phyloP scores from a whole-genome alignment of 2,888 invertebrate genomes.

The Microchrysa polita region DNA sequence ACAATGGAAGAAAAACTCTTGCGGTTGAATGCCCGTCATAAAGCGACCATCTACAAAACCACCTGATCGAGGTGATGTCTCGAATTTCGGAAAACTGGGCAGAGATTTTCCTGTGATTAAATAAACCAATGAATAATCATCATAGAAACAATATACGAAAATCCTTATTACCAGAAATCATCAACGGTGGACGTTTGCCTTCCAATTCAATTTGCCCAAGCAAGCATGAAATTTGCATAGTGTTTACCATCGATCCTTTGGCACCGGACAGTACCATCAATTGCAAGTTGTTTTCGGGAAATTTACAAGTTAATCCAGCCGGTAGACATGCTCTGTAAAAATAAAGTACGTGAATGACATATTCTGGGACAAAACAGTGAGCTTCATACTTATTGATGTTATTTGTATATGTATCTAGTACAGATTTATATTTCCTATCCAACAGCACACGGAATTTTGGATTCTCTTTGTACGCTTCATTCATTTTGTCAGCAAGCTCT shows the following conservation, averaged over 20 bases:
- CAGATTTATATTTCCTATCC: constrained; percentile 83
- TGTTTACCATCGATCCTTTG: constrained; percentile 97
- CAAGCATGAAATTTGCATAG: constrained; percentile 97
- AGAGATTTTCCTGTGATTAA: constrained; percentile 76
- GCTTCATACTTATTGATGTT: constrained; percentile 80
- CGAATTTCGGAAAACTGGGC: constrained; percentile 91
- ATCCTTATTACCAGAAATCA: constrained; percentile 74
- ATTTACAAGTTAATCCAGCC: constrained; percentile 83
- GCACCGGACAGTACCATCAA: constrained; percentile 99
- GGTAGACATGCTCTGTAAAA: constrained; percentile 77
- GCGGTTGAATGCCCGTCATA: constrained; percentile 97
- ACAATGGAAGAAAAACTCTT: constrained; percentile 99
- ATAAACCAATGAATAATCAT: not conserved
- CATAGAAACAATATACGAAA: not conserved
- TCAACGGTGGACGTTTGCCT: constrained; percentile 94
- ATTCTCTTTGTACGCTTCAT: constrained; percentile 75
- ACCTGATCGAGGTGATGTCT: constrained; percentile 89
- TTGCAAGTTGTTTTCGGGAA: constrained; percentile 96
- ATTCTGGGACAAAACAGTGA: constrained; percentile 16
- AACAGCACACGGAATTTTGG: constrained; percentile 81
- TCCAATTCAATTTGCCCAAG: constrained; percentile 99
- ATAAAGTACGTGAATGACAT: constrained; percentile 12
- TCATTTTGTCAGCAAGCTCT: constrained; percentile 73
- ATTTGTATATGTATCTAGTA: constrained; percentile 86
- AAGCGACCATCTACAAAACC: constrained; percentile 97